Evolutionary conservation across 1,140 invertebrate genomes (phyloP).

Genomic region (Riptortus pedestris): DNA sequence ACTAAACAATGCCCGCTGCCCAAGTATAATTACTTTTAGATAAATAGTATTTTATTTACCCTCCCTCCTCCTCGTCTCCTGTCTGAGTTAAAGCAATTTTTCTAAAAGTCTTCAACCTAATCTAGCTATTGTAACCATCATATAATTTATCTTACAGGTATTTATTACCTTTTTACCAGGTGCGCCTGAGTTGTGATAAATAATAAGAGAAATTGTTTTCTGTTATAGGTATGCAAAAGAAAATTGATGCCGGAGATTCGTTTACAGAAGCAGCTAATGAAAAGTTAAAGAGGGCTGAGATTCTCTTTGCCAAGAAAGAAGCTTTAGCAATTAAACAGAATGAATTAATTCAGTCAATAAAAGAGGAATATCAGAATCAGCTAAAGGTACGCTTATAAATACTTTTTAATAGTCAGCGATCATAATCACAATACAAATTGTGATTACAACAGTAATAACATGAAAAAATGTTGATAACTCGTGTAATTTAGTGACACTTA

Average conservation of each 20-base stretch:
- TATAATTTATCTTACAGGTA: too few relatives aligned
- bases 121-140: too few relatives aligned
- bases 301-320: not conserved
- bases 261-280: not conserved
- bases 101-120: too few relatives aligned
- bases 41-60: too few relatives aligned
- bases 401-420: not conserved
- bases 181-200: too few relatives aligned
- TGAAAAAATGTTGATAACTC: not conserved
- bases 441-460: not conserved
- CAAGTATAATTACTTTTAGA: too few relatives aligned
- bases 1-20: too few relatives aligned
- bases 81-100: too few relatives aligned
- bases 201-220: too few relatives aligned
- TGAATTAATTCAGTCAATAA: not conserved
- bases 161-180: too few relatives aligned
- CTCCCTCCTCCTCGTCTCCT: too few relatives aligned
- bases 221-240: not conserved
- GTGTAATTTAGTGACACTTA: not conserved
- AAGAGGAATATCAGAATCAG: not conserved
- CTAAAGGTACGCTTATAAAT: not conserved
- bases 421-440: not conserved
- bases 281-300: not conserved
- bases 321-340: not conserved
- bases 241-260: not conserved